phyloP scores from a whole-genome alignment of 2,888 invertebrate species.

The Onthophagus sagittarius region DNA sequence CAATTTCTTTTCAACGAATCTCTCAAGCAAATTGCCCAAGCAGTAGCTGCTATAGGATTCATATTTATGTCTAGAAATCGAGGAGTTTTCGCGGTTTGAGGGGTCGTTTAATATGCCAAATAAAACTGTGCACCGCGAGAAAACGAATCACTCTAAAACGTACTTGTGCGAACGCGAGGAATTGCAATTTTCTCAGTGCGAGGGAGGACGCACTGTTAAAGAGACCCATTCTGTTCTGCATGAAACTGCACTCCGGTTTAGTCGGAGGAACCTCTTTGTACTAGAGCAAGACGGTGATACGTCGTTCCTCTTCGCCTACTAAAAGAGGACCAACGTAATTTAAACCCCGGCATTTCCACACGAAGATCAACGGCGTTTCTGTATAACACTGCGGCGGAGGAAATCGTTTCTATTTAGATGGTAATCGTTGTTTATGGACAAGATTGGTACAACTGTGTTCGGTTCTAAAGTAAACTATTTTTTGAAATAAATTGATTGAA shows the following conservation, averaged over 20 bases:
- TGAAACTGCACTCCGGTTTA: not conserved
- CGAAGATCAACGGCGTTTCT: not conserved
- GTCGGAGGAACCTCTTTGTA: not conserved
- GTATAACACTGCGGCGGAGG: not conserved
- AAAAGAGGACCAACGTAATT: not conserved
- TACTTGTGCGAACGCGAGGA: not conserved
- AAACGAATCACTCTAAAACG: not conserved
- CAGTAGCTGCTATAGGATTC: not conserved
- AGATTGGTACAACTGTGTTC: not conserved
- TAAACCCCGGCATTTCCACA: not conserved
- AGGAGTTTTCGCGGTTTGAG: not conserved
- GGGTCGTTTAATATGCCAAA: not conserved
- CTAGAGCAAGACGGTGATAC: not conserved
- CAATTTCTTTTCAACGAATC: not conserved
- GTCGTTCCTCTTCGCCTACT: not conserved
- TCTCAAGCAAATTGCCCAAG: not conserved
- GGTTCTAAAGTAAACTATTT: not conserved
- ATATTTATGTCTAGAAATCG: not conserved
- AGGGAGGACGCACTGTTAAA: not conserved
- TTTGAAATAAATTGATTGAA: not conserved
- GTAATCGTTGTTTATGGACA: not conserved
- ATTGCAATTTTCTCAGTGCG: not conserved
- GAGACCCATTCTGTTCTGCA: not conserved
- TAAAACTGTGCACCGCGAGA: not conserved
- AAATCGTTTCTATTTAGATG: not conserved